Evolutionary conservation across 2,797 vertebrate genomes (phyloP).

Genomic region (Micropoecilia bifurca): DNA sequence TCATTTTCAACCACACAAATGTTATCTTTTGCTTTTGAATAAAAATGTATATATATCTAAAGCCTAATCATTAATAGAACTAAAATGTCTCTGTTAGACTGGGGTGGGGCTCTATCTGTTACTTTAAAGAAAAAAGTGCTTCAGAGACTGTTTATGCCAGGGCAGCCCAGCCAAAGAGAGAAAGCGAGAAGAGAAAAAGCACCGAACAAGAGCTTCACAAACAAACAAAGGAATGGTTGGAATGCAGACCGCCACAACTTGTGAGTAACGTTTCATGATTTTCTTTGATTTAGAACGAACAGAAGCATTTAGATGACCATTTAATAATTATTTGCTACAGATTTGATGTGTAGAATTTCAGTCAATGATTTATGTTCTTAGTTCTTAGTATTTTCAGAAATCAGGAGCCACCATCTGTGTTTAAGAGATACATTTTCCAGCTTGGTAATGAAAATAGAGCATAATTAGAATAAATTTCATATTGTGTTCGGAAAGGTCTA

Average conservation of each 20-base stretch:
- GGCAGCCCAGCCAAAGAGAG: not conserved
- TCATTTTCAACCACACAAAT: slow-evolving; percentile 33
- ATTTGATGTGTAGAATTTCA: slow-evolving; percentile 12
- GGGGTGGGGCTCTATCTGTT: not conserved
- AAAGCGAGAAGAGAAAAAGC: not conserved
- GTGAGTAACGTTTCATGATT: slow-evolving; percentile 51
- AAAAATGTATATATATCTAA: slow-evolving; percentile 7
- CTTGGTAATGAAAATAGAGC: slow-evolving; percentile 39
- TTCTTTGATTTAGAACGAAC: not conserved
- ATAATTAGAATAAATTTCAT: slow-evolving; percentile 13
- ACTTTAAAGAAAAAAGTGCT: not conserved
- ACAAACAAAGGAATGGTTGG: slow-evolving; percentile 66
- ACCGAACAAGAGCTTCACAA: slow-evolving; percentile 7
- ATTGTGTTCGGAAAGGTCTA: slow-evolving; percentile 16
- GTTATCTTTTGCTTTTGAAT: not conserved
- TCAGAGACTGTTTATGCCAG: not conserved
- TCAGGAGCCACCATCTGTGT: not conserved
- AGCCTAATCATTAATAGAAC: slow-evolving; percentile 1
- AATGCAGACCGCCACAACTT: slow-evolving; percentile 68
- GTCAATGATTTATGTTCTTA: not conserved
- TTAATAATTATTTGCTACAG: not conserved
- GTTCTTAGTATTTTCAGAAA: slow-evolving; percentile 21
- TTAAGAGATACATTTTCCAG: not conserved
- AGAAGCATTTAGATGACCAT: not conserved
- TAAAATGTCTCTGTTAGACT: slow-evolving; percentile 8